Evolutionary conservation across 2,113 vertebrate species (phyloP).

Genomic region (Tychaedon coryphoeus): DNA sequence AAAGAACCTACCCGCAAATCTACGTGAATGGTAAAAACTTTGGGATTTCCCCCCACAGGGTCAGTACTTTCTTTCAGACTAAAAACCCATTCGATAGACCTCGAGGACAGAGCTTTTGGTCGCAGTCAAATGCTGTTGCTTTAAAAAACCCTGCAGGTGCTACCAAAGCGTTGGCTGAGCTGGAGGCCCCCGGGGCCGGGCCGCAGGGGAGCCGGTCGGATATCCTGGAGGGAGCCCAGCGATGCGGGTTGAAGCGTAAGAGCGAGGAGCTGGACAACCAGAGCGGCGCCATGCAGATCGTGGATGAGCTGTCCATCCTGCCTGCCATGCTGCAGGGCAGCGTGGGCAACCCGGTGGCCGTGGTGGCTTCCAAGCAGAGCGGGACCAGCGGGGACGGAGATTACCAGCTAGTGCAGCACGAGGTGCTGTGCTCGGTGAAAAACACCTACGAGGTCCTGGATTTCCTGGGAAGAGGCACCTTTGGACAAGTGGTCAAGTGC

Average conservation of each 20-base stretch:
- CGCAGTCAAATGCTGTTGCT: constrained; percentile 86
- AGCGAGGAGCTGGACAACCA: constrained; percentile 92
- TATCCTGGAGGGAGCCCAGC: constrained; percentile 84
- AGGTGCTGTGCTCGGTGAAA: constrained; percentile 95
- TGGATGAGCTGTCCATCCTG: constrained; percentile 94
- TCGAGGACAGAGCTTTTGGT: constrained; percentile 82
- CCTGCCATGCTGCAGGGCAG: constrained; percentile 96
- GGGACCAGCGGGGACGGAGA: constrained; percentile 87
- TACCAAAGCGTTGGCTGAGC: constrained; percentile 75
- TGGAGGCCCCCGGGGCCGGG: constrained; percentile 63
- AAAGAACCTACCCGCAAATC: constrained; percentile 88
- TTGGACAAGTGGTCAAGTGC: constrained; percentile 98
- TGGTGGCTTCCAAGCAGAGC: constrained; percentile 83
- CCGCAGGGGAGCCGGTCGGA: constrained; percentile 76
- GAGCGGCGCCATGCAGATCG: constrained; percentile 94
- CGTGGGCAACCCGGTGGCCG: constrained; percentile 85
- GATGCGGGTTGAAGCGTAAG: constrained; percentile 99
- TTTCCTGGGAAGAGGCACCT: constrained; percentile 96
- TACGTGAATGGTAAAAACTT: constrained; percentile 93
- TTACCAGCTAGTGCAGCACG: constrained; percentile 97
- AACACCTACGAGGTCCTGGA: constrained; percentile 98
- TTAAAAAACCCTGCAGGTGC: constrained; percentile 83
- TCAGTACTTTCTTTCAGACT: constrained; percentile 84
- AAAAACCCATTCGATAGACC: constrained; percentile 80
- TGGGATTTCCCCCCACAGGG: constrained; percentile 86